These are phyloP conservation scores for Hypomecis atomaria DNA, from an alignment of 2,888 invertebrate genomes.

Conservation along the genomic window DNA sequence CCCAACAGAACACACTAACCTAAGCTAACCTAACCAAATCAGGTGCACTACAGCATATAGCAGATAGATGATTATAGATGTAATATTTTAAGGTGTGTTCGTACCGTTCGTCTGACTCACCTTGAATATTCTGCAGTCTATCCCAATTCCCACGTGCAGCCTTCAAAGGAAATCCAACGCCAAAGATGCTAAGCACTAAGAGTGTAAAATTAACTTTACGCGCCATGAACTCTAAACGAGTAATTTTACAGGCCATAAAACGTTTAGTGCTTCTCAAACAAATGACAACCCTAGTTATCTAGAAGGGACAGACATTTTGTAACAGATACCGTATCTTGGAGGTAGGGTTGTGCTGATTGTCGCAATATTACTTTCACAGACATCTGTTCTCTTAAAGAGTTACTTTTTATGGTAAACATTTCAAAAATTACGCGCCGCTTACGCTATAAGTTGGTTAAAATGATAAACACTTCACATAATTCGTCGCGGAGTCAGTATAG, in stretches of 20 bases:
- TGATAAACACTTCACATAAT: too few relatives aligned
- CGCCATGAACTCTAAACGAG: constrained; percentile 12
- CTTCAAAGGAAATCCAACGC: constrained; percentile 6
- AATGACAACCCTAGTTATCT: constrained; percentile 23
- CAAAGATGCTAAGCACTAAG: constrained; percentile 3
- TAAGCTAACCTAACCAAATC: too few relatives aligned
- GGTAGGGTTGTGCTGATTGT: constrained; percentile 21
- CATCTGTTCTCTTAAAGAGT: not conserved
- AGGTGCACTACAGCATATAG: too few relatives aligned
- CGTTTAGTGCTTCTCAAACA: constrained; percentile 9
- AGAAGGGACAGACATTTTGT: constrained; percentile 30
- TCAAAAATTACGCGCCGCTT: too few relatives aligned
- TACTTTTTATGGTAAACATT: too few relatives aligned
- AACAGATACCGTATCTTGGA: constrained; percentile 20
- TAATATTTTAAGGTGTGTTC: too few relatives aligned
- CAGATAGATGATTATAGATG: too few relatives aligned
- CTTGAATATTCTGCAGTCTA: not conserved
- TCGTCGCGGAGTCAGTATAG: too few relatives aligned
- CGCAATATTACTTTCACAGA: constrained; percentile 12
- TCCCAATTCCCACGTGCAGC: constrained; percentile 2
- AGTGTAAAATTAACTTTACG: constrained; percentile 13
- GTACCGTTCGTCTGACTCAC: not conserved
- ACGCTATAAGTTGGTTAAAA: too few relatives aligned
- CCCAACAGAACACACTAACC: too few relatives aligned
- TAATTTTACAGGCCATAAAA: constrained; percentile 17